A percentile compares a stretch with the other conserved stretches of the same genome.
Conservation (phyloP, 35 echinoderm and acorn worm genomes). For the Eucidaris tribuloides region DNA sequence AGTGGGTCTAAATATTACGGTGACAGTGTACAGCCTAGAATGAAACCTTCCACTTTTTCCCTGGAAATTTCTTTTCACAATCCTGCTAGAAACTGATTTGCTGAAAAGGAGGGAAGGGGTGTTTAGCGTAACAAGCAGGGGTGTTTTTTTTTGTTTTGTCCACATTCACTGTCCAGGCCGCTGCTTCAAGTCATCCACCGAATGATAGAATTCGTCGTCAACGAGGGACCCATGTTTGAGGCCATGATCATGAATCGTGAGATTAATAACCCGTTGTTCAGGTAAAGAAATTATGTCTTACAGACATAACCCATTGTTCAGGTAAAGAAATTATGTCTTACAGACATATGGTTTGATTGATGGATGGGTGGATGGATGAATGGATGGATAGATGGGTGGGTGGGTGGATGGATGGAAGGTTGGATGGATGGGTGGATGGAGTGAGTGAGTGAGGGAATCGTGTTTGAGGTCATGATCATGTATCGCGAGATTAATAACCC, state of each 20-base stretch:
- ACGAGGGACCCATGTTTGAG: conserved; percentile 99
- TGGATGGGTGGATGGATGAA: no score
- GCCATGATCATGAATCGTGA: conserved; percentile 99
- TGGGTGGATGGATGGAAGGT: no score
- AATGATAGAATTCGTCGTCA: conserved; percentile 98
- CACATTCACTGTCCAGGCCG: conserved; percentile 42
- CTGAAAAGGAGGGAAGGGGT: no score
- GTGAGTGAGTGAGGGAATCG: no score
- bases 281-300: conserved; percentile 58
- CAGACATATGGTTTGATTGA: no score
- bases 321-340: conserved; percentile 58
- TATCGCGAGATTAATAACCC: conserved; percentile 82
- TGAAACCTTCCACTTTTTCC: no score
- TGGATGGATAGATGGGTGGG: no score
- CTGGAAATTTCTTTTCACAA: no score
- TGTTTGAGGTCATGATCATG: conserved; percentile 99
- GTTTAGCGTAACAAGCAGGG: conserved; percentile 37
- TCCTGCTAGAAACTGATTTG: no score
- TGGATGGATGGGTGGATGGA: no score
- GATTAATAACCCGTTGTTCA: conserved; percentile 92
- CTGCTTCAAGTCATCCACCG: conserved; percentile 88
- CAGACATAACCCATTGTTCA: conserved; percentile 93
- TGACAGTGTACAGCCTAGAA: no score
- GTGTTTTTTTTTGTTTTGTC: conserved; percentile 43
- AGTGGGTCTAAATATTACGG: no score